phyloP scores from a whole-genome alignment of 2,113 vertebrate genomes.

The Castor canadensis region DNA sequence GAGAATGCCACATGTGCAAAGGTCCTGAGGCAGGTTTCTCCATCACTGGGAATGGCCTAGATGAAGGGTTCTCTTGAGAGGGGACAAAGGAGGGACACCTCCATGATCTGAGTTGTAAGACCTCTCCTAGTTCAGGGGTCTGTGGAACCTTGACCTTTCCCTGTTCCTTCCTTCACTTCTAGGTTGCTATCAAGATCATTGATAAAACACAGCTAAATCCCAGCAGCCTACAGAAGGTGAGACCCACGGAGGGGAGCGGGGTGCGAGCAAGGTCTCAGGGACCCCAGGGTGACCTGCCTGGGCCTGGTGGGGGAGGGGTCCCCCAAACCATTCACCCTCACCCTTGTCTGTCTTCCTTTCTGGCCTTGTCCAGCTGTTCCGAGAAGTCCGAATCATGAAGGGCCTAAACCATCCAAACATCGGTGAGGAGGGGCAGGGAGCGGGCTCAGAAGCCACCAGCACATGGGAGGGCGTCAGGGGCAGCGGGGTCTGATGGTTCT shows the following conservation, averaged over 20 bases:
- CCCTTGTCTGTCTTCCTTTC: background rate
- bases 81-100: background rate
- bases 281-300: background rate
- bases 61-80: background rate
- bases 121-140: background rate
- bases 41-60: background rate
- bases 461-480: background rate
- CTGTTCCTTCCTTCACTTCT: background rate
- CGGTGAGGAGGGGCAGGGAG: slow-evolving; percentile 83
- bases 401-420: slow-evolving; percentile 95
- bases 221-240: slow-evolving; percentile 78
- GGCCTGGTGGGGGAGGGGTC: background rate
- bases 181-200: slow-evolving; percentile 90
- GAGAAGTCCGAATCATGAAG: slow-evolving; percentile 97
- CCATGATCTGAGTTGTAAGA: background rate
- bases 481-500: rapidly evolving
- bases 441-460: background rate
- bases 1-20: background rate
- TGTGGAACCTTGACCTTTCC: background rate
- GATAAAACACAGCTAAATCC: slow-evolving; percentile 83
- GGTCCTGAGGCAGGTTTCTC: background rate
- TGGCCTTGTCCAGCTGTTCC: slow-evolving; percentile 88
- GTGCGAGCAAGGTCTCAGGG: rapidly evolving
- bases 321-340: background rate
- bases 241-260: background rate